Base-by-base conservation (phyloP, 2,113 vertebrate species). In the Calypte anna region DNA sequence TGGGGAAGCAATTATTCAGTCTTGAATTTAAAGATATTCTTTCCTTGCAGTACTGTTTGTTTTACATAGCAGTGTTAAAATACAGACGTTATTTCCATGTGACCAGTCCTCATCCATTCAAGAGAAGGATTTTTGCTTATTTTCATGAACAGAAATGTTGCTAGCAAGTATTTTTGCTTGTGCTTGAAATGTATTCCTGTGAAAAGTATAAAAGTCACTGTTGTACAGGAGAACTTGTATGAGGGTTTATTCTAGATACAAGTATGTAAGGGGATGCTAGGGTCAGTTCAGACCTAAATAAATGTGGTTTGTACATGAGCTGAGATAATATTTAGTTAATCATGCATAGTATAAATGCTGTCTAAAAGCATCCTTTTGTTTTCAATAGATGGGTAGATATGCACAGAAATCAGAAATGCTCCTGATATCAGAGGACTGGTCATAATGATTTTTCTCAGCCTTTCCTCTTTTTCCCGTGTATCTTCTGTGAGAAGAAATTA, bases 11-110 rank as follows among this genome's bases (percentile, higher is more conserved):
- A 23, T 86, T 77, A 25, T 1, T 77, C 21, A 33, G 23, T 63
- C 19, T 53, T 69, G 1, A 78, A 86, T 88, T 54, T 55, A 53
- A 70, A 67, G 17, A n/a, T 55, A 16, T 1, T 62, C 50, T 69
- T 80, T 68, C 36, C 19, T 36, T 74, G 33, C 8, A 77, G 33
- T 24, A 50, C 43, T 83, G 17, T n/a, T 62, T 59, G 10, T 69
- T 4, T 55, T 73, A 3, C 2, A 23, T 5, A 66, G 14, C 51
- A 55, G 14, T 70, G 25, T 48, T 86, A 48, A 87, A 73, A 82
- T 61, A 70, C 84, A 24, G 25, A 14, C 2, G 10, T 12, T 51
- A 9, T 21, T 24, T 36, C 70, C 0, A 0, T 30, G 14, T 51
- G 21, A 43, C 77, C 15, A 24, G 28, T 25, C 67, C 18, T 63